Conservation (phyloP, 1,140 invertebrate species). For the Papilio polytes region DNA sequence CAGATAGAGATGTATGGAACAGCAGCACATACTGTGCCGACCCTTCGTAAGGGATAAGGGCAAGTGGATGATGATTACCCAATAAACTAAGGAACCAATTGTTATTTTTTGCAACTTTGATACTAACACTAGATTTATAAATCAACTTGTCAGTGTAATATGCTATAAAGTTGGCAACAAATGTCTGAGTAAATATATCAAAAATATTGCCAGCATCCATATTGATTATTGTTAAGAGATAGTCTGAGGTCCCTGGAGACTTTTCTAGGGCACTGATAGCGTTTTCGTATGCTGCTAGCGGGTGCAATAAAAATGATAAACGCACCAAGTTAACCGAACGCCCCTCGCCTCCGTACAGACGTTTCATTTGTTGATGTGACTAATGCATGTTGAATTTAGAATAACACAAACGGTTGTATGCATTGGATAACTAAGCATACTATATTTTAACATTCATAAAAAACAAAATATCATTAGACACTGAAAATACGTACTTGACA, state of each 20-base stretch:
- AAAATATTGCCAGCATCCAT: slow-evolving; percentile 2
- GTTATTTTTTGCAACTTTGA: too few relatives aligned
- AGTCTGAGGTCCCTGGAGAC: slow-evolving; percentile 35
- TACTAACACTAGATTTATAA: too few relatives aligned
- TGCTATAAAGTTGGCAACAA: neutral
- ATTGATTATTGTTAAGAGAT: slow-evolving; percentile 38
- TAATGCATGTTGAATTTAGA: slow-evolving; percentile 26
- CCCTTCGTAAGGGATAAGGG: too few relatives aligned
- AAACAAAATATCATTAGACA: too few relatives aligned
- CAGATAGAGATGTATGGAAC: too few relatives aligned
- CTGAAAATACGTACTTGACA: too few relatives aligned
- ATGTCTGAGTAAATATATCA: neutral
- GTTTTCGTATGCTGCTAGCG: slow-evolving; percentile 49
- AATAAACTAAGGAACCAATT: neutral
- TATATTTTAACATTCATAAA: neutral
- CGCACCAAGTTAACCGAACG: slow-evolving; percentile 46
- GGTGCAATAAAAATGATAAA: slow-evolving; percentile 61
- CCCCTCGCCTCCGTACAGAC: slow-evolving; percentile 39
- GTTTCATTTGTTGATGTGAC: slow-evolving; percentile 47
- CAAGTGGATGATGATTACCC: too few relatives aligned
- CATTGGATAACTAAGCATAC: neutral
- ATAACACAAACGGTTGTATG: neutral
- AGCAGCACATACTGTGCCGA: too few relatives aligned
- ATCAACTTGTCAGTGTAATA: too few relatives aligned
- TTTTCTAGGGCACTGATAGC: slow-evolving; percentile 44